These are phyloP conservation scores for Caloenas nicobarica DNA, from an alignment of 2,113 vertebrate species.

Conservation along the genomic window DNA sequence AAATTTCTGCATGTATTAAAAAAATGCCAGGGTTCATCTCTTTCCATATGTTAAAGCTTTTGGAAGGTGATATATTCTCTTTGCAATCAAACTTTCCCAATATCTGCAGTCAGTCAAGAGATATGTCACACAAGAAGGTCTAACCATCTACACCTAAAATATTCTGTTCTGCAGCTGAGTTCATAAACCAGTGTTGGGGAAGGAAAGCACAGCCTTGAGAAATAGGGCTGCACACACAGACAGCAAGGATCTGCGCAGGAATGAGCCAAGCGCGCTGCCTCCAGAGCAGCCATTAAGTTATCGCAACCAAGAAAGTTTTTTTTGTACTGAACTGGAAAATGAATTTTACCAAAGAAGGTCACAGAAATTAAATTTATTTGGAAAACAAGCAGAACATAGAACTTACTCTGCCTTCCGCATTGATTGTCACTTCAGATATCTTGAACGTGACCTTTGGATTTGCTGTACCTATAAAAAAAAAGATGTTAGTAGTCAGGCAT, in stretches of 20 bases:
- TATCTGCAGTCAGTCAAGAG: conserved; percentile 19
- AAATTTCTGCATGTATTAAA: conserved; percentile 14
- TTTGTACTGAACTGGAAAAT: background rate
- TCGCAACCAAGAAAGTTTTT: background rate
- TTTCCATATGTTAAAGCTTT: background rate
- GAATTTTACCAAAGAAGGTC: background rate
- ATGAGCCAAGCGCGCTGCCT: background rate
- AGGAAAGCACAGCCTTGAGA: conserved; percentile 15
- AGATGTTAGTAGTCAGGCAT: conserved; percentile 28
- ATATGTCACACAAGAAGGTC: background rate
- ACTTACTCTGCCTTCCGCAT: conserved; percentile 80
- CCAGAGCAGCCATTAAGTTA: background rate
- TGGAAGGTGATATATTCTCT: background rate
- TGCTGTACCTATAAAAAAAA: conserved; percentile 77
- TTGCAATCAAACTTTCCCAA: background rate
- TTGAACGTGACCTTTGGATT: conserved; percentile 88
- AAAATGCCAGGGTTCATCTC: background rate
- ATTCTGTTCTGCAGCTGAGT: conserved; percentile 15
- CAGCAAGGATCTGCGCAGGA: background rate
- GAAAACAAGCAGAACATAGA: background rate
- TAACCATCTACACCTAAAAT: background rate
- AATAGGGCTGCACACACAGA: conserved; percentile 9
- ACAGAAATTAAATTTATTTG: background rate
- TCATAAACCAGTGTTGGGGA: background rate
- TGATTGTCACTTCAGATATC: conserved; percentile 80